These are phyloP conservation scores for Sanderia malayensis DNA, from an alignment of 30 jellyfish, hydroid and myxozoan genomes.

Conservation along the genomic window DNA sequence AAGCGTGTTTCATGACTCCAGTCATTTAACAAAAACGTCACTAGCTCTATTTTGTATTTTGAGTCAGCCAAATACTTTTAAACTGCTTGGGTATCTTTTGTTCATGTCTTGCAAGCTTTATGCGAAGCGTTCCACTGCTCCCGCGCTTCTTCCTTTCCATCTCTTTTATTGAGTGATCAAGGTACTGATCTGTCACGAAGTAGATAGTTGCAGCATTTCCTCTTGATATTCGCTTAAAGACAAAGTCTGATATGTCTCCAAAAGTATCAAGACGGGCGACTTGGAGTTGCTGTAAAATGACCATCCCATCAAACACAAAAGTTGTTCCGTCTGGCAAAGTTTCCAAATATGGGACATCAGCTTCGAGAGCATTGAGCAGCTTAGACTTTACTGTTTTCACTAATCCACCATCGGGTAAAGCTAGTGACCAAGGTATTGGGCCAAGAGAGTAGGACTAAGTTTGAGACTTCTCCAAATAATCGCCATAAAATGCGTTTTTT, in stretches of 20 bases:
- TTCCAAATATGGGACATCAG: too few relatives aligned
- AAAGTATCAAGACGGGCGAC: slow-evolving; percentile 9
- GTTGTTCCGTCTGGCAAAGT: too few relatives aligned
- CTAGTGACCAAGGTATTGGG: too few relatives aligned
- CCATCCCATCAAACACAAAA: slow-evolving; percentile 57
- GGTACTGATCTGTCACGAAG: slow-evolving; percentile 37
- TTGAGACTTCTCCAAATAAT: too few relatives aligned
- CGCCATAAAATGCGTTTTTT: too few relatives aligned
- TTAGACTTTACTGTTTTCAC: too few relatives aligned
- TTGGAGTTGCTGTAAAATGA: slow-evolving; percentile 22
- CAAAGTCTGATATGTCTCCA: slow-evolving; percentile 37
- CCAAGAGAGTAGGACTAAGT: too few relatives aligned
- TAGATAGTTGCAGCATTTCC: slow-evolving; percentile 12
- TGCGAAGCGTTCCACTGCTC: slow-evolving; percentile 2
- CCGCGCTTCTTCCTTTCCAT: slow-evolving; percentile 25
- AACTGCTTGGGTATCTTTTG: slow-evolving; percentile 28
- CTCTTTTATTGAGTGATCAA: slow-evolving; percentile 9
- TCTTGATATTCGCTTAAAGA: slow-evolving; percentile 12
- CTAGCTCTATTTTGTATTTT: slow-evolving; percentile 32
- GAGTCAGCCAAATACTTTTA: slow-evolving; percentile 23
- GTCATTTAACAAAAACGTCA: slow-evolving; percentile 14
- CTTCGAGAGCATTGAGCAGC: too few relatives aligned
- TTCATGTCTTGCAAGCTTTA: slow-evolving; percentile 10
- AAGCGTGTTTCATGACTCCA: slow-evolving; percentile 28
- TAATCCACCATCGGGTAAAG: too few relatives aligned